Evolutionary conservation across 2,888 invertebrate species (phyloP), one percentile per base, ranked within the genome.

Genomic region (Lasioglossum leucozonium): DNA sequence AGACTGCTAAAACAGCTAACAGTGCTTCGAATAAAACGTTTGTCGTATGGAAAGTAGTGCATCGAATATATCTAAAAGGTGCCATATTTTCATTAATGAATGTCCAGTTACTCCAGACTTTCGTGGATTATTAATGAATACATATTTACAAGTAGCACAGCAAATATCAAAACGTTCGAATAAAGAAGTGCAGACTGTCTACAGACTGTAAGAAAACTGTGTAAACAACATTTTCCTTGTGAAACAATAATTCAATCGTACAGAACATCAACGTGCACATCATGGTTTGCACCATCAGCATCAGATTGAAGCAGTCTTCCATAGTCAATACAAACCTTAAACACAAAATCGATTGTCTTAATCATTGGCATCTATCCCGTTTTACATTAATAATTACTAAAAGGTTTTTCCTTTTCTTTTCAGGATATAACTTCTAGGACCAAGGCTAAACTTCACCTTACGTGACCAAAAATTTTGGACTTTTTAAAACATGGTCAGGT

Each of bases 271-370:
- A 72, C 0, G 87, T 86, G 72, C 77, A 87, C 8, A 82, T 76
- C 11, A 89, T 8, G 47, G 87, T 89, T 76, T 90, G 90, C 11
- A 79, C 77, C 2, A 91, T 86, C 47, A 92, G 82, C 58, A 87
- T 88, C 5, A 85, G 10, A 34, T 91, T 91, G 79, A 93, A 92
- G 1, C 88, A 79, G 26, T 90, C 81, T 58, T 90, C 90, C 18
- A 91, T 85, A 3, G 77, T 42, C 18, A 47, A 76, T 8, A 86
- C 86, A 51, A 86, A 89, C 72, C 90, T 90, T 47, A 4, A 51
- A 47, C 8, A 13, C 0, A 18, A 75, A 11, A n/a, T n/a, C n/a
- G n/a, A n/a, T n/a, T n/a, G 58, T 30, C 51, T 82, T 51, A 47
- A 51, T 8, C 22, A 22, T 47, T 18, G 44, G 44, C 44, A 18